Base-by-base conservation (phyloP, 2,113 vertebrate species). In the Pampusana beccarii region DNA sequence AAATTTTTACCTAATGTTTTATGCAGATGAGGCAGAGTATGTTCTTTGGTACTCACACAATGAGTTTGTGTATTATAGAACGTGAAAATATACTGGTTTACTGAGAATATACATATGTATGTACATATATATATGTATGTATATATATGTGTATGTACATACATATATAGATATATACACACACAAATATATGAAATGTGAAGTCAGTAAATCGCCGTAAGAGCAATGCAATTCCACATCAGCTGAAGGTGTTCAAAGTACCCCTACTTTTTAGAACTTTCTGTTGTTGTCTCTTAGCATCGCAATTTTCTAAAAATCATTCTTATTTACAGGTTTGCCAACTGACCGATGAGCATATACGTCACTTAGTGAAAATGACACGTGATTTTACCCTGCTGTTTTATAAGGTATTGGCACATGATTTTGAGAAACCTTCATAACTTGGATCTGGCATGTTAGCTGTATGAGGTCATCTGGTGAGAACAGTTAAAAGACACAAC, bases 321-420 rank as follows among this genome's bases (percentile, higher is more conserved):
- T 86, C 19, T 87, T n/a, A 11, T 94, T 97, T 92, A 75, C 61
- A 99, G 99, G 98, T 98, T 92, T 98, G 97, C 80, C 98, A 99
- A 48, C 95, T 99, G 98, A 98, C 97, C 40, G 97, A 97, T 42
- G 96, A 98, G 46, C 99, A 99, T 62, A 94, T 98, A 74, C 95
- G 75, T 90, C 98, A 98, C 93, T 78, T 99, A 89, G 99, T 99
- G 95, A 99, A 99, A 97, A 99, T 99, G 99, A 98, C 97, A 6
- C 98, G 98, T 23, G 98, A 99, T 94, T 99, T 99, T 96, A 98
- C 98, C 26, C 92, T 99, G 42, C 98, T 99, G 38, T 99, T 99
- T 97, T 99, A 99, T 94, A 99, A 98, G 98, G 99, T 99, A 97
- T 94, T 95, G 82, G 7, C n/a, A 54, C 38, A 25, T 40, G 11